phyloP scores from a whole-genome alignment of 2,113 vertebrate genomes.

The Dromaius novaehollandiae region DNA sequence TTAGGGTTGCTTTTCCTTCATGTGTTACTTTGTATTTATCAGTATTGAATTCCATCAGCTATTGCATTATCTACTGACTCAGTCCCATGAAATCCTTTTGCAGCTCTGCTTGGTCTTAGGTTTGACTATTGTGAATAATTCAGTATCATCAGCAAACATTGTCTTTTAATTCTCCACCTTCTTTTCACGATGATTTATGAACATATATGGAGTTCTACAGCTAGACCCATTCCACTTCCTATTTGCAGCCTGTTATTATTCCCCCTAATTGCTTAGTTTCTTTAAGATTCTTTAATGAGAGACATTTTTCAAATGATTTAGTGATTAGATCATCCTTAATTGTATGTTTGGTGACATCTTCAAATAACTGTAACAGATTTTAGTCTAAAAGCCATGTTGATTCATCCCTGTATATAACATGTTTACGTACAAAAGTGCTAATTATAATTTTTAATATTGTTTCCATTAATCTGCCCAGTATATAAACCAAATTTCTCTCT shows the following conservation, averaged over 20 bases:
- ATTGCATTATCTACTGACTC: background rate
- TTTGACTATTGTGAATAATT: background rate
- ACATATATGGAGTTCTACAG: background rate
- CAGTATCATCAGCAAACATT: background rate
- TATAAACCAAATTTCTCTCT: background rate
- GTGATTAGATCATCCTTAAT: conserved; percentile 5
- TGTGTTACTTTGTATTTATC: background rate
- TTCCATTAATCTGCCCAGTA: background rate
- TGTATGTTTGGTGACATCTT: background rate
- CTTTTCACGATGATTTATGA: background rate
- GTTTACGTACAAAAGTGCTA: background rate
- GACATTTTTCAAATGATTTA: background rate
- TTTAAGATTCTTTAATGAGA: background rate
- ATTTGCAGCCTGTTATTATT: background rate
- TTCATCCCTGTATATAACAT: background rate
- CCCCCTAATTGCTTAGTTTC: background rate
- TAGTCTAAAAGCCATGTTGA: background rate
- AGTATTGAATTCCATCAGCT: background rate
- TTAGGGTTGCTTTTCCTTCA: background rate
- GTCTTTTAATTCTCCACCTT: background rate
- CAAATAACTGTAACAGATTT: conserved; percentile 6
- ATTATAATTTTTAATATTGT: background rate
- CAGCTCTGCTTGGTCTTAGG: background rate
- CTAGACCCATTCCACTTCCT: background rate
- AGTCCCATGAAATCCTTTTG: background rate